Evolutionary conservation across 2,797 vertebrate species (phyloP).

Genomic region (Spinus pinus): DNA sequence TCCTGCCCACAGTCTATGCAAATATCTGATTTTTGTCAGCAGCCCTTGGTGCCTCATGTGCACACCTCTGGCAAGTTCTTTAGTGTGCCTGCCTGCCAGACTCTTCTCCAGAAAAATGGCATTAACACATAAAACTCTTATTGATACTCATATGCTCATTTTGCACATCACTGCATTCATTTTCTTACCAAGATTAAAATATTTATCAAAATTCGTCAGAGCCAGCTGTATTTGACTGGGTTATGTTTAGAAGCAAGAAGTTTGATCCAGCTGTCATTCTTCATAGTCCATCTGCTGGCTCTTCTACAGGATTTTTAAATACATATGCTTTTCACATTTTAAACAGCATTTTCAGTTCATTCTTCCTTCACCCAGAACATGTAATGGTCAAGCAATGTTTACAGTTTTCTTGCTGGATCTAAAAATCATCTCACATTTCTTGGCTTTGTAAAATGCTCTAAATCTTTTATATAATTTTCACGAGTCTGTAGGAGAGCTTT

Average conservation of each 20-base stretch:
- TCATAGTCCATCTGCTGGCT: background rate
- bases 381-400: background rate
- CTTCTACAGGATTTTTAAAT: background rate
- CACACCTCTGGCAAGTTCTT: background rate
- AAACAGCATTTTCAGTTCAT: background rate
- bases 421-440: background rate
- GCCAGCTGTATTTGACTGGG: background rate
- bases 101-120: background rate
- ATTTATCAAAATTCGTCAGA: constrained; percentile 23
- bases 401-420: background rate
- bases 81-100: background rate
- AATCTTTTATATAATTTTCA: background rate
- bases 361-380: background rate
- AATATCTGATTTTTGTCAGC: background rate
- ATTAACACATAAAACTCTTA: background rate
- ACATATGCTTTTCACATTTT: background rate
- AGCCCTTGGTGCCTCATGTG: background rate
- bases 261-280: background rate
- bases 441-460: background rate
- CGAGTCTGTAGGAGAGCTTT: background rate
- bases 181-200: constrained; percentile 6
- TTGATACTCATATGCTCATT: background rate
- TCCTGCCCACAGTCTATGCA: background rate
- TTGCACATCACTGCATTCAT: background rate
- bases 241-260: constrained; percentile 1